These are phyloP conservation scores for Takifugu ocellatus DNA, from an alignment of 2,797 vertebrate species.

Conservation along the genomic window DNA sequence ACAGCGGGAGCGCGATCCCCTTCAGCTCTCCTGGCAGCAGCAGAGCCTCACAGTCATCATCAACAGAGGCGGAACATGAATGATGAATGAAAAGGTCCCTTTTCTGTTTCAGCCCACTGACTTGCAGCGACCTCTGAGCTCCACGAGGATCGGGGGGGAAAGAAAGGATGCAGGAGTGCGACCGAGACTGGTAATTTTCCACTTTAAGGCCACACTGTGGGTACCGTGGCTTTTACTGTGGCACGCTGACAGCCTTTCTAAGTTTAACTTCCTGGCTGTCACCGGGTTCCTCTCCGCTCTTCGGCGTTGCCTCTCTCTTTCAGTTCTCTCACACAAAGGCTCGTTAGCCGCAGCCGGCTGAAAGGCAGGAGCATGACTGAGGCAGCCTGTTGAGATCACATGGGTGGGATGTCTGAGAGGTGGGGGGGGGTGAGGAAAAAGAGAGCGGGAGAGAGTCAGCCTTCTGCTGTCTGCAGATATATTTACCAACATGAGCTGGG, in stretches of 20 bases:
- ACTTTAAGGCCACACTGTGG: slow-evolving; percentile 80
- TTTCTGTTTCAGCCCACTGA: slow-evolving; percentile 74
- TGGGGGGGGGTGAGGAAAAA: slow-evolving; percentile 51
- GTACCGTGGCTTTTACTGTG: slow-evolving; percentile 92
- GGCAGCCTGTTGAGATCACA: slow-evolving; percentile 89
- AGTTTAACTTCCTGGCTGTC: slow-evolving; percentile 59
- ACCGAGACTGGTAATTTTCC: slow-evolving; percentile 76
- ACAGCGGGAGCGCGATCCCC: slow-evolving; percentile 78
- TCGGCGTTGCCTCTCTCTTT: slow-evolving; percentile 25
- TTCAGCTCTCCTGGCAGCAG: slow-evolving; percentile 69
- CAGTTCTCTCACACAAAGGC: slow-evolving; percentile 88
- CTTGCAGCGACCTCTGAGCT: slow-evolving; percentile 60
- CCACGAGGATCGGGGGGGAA: slow-evolving; percentile 32
- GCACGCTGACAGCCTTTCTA: slow-evolving; percentile 82
- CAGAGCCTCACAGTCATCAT: slow-evolving; percentile 52
- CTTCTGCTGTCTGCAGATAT: slow-evolving; percentile 82
- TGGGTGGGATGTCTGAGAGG: slow-evolving; percentile 87
- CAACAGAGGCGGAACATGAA: slow-evolving; percentile 61
- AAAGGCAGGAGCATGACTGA: slow-evolving; percentile 86
- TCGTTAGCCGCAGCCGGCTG: slow-evolving; percentile 95
- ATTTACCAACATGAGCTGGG: slow-evolving; percentile 75
- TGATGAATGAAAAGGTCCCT: slow-evolving; percentile 70
- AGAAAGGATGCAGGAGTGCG: slow-evolving; percentile 48
- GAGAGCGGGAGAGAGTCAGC: slow-evolving; percentile 55
- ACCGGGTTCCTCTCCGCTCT: slow-evolving; percentile 23